Evolutionary conservation across 2,888 invertebrate genomes (phyloP).

Genomic region (Drosophila nr. fundita): DNA sequence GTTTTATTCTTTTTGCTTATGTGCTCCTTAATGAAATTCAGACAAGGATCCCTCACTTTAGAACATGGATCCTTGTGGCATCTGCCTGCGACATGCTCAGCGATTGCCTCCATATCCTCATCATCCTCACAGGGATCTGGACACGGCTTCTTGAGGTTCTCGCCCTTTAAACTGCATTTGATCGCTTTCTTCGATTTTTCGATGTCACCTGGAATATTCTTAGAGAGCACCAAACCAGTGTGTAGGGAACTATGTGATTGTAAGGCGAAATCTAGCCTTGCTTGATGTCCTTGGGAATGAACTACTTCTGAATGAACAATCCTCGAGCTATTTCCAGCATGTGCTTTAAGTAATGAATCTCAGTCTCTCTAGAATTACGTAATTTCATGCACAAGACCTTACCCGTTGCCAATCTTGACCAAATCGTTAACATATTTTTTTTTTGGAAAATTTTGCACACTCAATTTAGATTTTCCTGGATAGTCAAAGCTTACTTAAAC

Average conservation of each 20-base stretch:
- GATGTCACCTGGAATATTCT: not conserved
- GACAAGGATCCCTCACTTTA: slow-evolving; percentile 9
- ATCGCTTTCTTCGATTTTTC: not conserved
- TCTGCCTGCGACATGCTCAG: slow-evolving; percentile 12
- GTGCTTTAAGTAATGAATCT: slow-evolving; percentile 28
- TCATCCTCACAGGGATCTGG: slow-evolving; percentile 15
- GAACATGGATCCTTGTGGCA: slow-evolving; percentile 23
- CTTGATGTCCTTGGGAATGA: not conserved
- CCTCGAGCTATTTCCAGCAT: slow-evolving; percentile 13
- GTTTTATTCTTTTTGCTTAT: not conserved
- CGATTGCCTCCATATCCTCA: slow-evolving; percentile 22
- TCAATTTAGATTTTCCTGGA: not conserved
- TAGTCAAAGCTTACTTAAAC: not conserved
- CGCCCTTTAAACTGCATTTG: not conserved
- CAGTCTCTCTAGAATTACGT: not conserved
- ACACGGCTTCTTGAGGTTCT: not conserved
- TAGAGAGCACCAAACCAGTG: not conserved
- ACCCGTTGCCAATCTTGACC: slow-evolving; percentile 46
- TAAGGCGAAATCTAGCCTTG: not conserved
- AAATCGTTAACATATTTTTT: slow-evolving; percentile 46
- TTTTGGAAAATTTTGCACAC: not conserved
- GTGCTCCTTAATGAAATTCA: slow-evolving; percentile 17
- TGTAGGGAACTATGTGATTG: slow-evolving; percentile 15
- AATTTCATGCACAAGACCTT: slow-evolving; percentile 3
- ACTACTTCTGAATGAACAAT: not conserved